Evolutionary conservation across 2,113 vertebrate species (phyloP).

Genomic region (Phalacrocorax pelagicus): DNA sequence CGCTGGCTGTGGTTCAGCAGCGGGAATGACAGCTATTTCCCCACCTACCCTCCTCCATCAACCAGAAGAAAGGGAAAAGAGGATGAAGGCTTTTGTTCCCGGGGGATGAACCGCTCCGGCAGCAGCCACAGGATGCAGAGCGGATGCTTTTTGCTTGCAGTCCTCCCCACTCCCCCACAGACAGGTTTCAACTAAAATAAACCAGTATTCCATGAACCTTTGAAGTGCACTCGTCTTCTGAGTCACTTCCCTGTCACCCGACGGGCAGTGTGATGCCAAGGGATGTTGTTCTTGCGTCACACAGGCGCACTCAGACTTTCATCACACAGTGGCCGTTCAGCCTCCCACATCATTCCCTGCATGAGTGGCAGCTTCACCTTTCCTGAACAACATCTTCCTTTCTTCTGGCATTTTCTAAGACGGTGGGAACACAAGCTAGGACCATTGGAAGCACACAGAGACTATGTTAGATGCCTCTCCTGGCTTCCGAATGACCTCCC

Average conservation of each 20-base stretch:
- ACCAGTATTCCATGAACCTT: neutral
- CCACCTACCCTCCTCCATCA: neutral
- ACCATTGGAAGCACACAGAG: neutral
- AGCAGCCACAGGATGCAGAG: neutral
- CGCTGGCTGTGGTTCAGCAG: neutral
- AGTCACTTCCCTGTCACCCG: neutral
- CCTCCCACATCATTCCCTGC: neutral
- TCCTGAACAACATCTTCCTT: neutral
- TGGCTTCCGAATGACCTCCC: neutral
- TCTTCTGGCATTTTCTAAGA: neutral
- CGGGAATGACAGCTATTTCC: neutral
- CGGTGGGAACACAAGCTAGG: neutral
- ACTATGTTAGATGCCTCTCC: neutral
- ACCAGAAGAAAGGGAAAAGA: neutral
- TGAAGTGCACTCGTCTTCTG: neutral
- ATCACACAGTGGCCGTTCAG: neutral
- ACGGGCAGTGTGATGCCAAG: neutral
- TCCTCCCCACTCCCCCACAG: neutral
- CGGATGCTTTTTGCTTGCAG: neutral
- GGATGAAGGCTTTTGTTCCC: neutral
- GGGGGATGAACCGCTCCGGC: neutral
- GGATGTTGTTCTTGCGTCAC: neutral
- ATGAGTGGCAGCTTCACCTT: neutral
- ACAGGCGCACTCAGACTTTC: neutral
- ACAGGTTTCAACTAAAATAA: conserved; percentile 5